phyloP scores from a whole-genome alignment of 2,888 invertebrate genomes.

The Oscheius onirici region DNA sequence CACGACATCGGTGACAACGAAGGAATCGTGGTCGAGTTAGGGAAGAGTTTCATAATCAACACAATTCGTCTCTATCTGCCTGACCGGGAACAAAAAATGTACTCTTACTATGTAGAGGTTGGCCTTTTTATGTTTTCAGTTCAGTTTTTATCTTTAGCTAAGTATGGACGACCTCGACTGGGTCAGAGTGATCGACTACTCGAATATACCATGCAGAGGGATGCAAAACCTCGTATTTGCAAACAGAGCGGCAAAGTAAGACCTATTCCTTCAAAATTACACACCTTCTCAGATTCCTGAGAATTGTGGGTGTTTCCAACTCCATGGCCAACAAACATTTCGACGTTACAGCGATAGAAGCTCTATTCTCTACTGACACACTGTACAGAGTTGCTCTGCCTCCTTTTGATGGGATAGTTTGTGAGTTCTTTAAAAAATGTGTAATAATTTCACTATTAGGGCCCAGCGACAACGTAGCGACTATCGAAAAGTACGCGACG shows the following conservation, averaged over 20 bases:
- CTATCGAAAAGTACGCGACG: constrained; percentile 86
- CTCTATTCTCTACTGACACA: constrained; percentile 82
- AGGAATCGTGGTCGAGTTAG: constrained; percentile 74
- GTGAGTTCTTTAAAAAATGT: neutral
- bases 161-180: constrained; percentile 75
- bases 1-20: constrained; percentile 74
- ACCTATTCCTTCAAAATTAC: neutral
- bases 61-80: constrained; percentile 90
- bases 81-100: constrained; percentile 91
- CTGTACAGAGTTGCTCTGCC: neutral
- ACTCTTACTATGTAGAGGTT: constrained; percentile 80
- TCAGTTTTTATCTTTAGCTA: neutral
- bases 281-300: constrained; percentile 77
- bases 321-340: constrained; percentile 89
- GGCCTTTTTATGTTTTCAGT: neutral
- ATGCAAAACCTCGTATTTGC: constrained; percentile 95
- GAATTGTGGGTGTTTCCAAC: constrained; percentile 85
- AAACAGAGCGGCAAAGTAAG: constrained; percentile 83
- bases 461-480: constrained; percentile 90
- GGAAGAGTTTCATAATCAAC: constrained; percentile 85
- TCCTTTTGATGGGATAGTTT: neutral
- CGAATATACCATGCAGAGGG: constrained; percentile 89
- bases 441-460: constrained; percentile 74
- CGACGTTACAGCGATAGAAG: constrained; percentile 91
- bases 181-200: constrained; percentile 91